Evolutionary conservation across 2,888 invertebrate species (phyloP).

Genomic region (Aleiodes alternator): DNA sequence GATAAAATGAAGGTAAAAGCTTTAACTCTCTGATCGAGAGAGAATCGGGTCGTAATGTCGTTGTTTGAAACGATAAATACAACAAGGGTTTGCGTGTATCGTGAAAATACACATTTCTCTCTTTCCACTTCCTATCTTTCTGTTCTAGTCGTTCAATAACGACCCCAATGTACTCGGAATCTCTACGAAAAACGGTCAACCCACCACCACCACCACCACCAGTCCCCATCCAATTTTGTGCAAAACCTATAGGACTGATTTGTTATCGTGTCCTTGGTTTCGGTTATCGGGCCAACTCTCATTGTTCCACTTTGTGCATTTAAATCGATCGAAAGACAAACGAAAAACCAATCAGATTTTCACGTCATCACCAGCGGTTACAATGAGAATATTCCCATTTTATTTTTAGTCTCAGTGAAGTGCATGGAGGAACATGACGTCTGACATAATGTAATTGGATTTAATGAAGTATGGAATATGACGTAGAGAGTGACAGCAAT

Average conservation of each 20-base stretch:
- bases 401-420: not conserved
- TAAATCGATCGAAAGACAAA: constrained; percentile 18
- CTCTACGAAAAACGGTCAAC: constrained; percentile 17
- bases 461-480: constrained; percentile 2
- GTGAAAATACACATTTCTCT: not conserved
- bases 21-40: constrained; percentile 29
- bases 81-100: constrained; percentile 40
- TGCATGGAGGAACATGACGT: not conserved
- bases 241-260: constrained; percentile 16
- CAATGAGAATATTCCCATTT: constrained; percentile 14
- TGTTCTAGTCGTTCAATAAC: constrained; percentile 36
- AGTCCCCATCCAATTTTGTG: not conserved
- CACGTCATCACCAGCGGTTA: constrained; percentile 6
- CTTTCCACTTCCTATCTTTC: constrained; percentile 15
- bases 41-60: constrained; percentile 36
- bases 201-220: constrained; percentile 1
- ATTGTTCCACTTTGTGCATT: constrained; percentile 16
- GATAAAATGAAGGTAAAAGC: not conserved
- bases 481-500: constrained; percentile 13
- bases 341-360: constrained; percentile 20
- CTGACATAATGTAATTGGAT: not conserved
- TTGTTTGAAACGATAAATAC: constrained; percentile 33
- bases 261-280: constrained; percentile 37
- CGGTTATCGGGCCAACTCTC: constrained; percentile 29
- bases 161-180: constrained; percentile 32